Evolutionary conservation across 2,888 invertebrate genomes (phyloP), one percentile per base, ranked within the genome.

Genomic region (Plebejus melissa): DNA sequence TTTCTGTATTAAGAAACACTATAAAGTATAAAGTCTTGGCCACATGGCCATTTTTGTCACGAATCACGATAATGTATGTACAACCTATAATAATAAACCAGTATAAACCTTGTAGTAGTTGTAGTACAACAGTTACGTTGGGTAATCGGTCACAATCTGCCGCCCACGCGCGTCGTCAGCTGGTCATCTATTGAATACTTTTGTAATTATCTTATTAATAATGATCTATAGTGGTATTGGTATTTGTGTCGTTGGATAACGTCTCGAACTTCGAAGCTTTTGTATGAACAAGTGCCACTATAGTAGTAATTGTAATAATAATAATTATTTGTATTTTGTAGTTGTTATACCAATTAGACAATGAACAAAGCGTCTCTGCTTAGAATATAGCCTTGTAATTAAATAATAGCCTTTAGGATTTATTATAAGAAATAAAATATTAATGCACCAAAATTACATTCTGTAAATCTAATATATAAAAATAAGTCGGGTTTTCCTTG

Each of bases 91-190:
- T 79, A 79, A 76, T 77, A 76, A 46, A 46, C 54, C 78, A 77
- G 76, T 78, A 78, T 78, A 78, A 74, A 80, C 77, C 80, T 77
- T 84, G 85, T 85, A 85, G 84, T 86, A 87, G 77, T 54, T 84
- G 86, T 85, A 84, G 84, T 86, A 87, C 86, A 84, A 89, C 89
- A 87, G 90, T 91, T 89, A 88, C 89, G 79, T 89, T 84, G 87
- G 85, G 86, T 90, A 91, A 91, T 91, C 91, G 90, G 90, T 91
- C 91, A 91, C 88, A 88, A 90, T 90, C 89, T 85, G 80, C 83
- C 78, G 82, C 91, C 90, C 87, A 90, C 91, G 88, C 89, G 81
- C 84, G 74, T 79, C 77, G 77, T 76, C 74, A 74, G 77, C 75
- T 36, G 28, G 76, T 72, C 60, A 72, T 76, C 50, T 74, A 71